Evolutionary conservation across 2,888 invertebrate species (phyloP), one percentile per base, ranked within the genome.

Genomic region (Eulithis prunata): DNA sequence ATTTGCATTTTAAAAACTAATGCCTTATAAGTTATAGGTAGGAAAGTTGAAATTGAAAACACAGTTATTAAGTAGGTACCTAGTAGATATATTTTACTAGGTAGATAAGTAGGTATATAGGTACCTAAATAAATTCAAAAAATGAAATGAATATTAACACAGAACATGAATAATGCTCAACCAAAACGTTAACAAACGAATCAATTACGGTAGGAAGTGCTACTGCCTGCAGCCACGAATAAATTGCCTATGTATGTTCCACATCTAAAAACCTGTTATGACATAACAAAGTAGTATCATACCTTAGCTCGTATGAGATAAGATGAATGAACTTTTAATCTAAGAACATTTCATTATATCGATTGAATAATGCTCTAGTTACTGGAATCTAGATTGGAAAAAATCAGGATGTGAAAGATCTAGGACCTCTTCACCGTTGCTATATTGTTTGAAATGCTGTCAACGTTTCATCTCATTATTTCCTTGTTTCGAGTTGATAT

Each of bases 401-500:
- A 49, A 14, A 11, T 28, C 45, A 14, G 47, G 14, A 47, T 47
- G 47, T 14, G 13, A 13, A 14, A 6, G 8, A 47, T 47, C 14
- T 47, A 47, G 8, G 14, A 14, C 13, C 32, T 32, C 32, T 32
- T 32, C 32, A 8, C 8, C 41, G 41, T 41, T 41, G 8, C 41
- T 41, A 11, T 8, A 41, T 41, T 41, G 41, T 41, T 41, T 11
- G 11, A 11, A 8, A 47, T 14, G 14, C 12, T 47, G 13, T 21
- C 49, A 21, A 51, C 21, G 28, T 21, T 21, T 21, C 21, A 51
- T 54, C 41, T 54, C 7, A 57, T 45, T 21, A 66, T 71, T 74
- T 71, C 71, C 69, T 73, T 62, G 70, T 71, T 69, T 66, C 65
- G 64, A 63, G 71, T 68, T 68, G 75, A 68, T 70, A 65, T 70